Base-by-base conservation (phyloP, 2,797 vertebrate species). In the Melanotaenia nigrans region DNA sequence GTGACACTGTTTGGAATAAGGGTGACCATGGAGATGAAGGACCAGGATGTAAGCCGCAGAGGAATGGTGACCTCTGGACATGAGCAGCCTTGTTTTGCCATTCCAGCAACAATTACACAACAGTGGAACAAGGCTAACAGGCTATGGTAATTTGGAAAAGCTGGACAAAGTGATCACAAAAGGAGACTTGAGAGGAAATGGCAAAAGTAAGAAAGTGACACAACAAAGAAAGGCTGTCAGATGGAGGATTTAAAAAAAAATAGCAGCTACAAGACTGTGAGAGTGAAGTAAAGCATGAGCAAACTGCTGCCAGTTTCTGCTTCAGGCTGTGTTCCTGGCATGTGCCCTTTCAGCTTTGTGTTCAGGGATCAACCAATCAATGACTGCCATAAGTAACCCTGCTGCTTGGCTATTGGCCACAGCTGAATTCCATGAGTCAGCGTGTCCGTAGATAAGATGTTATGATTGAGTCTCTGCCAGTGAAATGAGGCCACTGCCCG, bases 321-420 rank as follows among this genome's bases (percentile, higher is more conserved):
- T 92, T 82, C 87, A 87, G 90, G 90, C 91, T 87, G 84, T 87
- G 87, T 83, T 88, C 72, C 89, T 92, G 92, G 91, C 92, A 93
- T 93, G 91, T 90, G 90, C 82, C 91, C 91, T 90, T 92, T 92
- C 90, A 88, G 90, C 83, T 89, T 82, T 87, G 83, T 88, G 86
- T 84, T 90, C 68, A 59, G 77, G 81, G 79, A 90, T 93, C 85
- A 82, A 89, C 92, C 91, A 92, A 91, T 93, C 89, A 89, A 90
- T 92, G 89, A 87, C 87, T 82, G 79, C 87, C 88, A 87, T 87
- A 87, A 90, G 91, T 88, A 89, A 90, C 85, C 84, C 90, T 83
- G 81, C 90, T 77, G 83, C 82, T 87, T 86, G 77, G 83, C 87
- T 83, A 87, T 91, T 92, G 89, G 90, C 88, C 84, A 80, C 87